These are phyloP conservation scores for Bugula neritina DNA, from an alignment of 2,888 invertebrate genomes.

Conservation along the genomic window DNA sequence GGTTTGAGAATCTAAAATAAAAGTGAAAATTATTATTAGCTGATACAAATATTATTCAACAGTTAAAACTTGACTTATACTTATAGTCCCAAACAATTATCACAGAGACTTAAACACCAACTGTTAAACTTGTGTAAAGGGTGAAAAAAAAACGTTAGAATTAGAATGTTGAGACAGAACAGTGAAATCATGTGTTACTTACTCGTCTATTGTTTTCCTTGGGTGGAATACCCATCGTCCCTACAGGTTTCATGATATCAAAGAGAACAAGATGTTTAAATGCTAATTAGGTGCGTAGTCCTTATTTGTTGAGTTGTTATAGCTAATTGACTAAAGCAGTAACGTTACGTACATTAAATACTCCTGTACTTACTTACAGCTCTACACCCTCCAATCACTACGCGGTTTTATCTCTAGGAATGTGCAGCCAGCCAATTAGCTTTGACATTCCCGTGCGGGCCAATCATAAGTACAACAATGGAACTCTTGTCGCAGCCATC, in stretches of 20 bases:
- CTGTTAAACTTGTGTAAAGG: background rate
- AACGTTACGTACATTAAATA: background rate
- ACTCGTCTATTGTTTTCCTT: conserved; percentile 24
- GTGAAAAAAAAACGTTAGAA: too few relatives aligned
- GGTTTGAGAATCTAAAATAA: conserved; percentile 25
- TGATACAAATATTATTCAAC: background rate
- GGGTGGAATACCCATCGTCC: conserved; percentile 4
- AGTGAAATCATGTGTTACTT: background rate
- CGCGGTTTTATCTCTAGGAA: background rate
- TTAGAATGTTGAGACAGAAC: background rate
- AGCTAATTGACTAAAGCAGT: too few relatives aligned
- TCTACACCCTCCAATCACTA: background rate
- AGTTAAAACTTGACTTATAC: too few relatives aligned
- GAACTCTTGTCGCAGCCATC: too few relatives aligned
- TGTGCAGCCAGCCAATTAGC: background rate
- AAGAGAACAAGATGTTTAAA: too few relatives aligned
- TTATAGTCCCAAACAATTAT: too few relatives aligned
- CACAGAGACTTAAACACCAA: background rate
- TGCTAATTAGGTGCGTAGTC: too few relatives aligned
- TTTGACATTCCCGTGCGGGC: background rate
- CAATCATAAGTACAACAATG: background rate
- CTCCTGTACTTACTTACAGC: background rate
- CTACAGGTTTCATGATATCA: conserved; percentile 15
- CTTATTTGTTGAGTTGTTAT: too few relatives aligned
- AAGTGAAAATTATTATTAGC: background rate